These are phyloP conservation scores for Strigops habroptila DNA, from an alignment of 2,113 vertebrate genomes.

Conservation along the genomic window DNA sequence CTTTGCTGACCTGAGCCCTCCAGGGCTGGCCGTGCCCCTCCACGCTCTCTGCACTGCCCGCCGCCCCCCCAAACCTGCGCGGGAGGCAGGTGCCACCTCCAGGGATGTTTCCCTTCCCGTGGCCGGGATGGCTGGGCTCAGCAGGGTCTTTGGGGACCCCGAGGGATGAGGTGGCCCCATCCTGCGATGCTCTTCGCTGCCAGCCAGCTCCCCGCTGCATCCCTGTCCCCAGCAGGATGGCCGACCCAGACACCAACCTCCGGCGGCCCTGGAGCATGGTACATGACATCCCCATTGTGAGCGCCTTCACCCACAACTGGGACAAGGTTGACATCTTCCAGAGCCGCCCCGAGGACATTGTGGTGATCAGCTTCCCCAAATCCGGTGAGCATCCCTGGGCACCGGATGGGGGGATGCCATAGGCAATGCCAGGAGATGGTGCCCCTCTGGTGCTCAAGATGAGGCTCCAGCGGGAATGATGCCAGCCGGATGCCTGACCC, in stretches of 20 bases:
- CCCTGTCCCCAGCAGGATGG: background rate
- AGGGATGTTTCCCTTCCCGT: background rate
- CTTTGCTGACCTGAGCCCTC: background rate
- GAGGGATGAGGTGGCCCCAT: rapidly evolving
- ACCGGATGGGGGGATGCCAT: rapidly evolving
- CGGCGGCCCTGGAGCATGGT: slow-evolving; percentile 29
- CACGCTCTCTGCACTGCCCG: rapidly evolving
- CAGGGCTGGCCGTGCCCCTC: background rate
- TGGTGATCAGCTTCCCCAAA: slow-evolving; percentile 70
- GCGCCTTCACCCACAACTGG: slow-evolving; percentile 45
- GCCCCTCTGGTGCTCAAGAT: background rate
- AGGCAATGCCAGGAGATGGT: rapidly evolving
- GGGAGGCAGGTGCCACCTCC: background rate
- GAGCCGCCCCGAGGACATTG: slow-evolving; percentile 57
- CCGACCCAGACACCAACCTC: background rate
- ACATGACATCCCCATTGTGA: slow-evolving; percentile 35
- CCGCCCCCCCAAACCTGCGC: background rate
- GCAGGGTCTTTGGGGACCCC: background rate
- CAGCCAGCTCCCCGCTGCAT: rapidly evolving
- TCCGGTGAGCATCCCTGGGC: slow-evolving; percentile 53
- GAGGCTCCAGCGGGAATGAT: background rate
- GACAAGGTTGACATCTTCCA: slow-evolving; percentile 42
- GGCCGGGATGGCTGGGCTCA: background rate
- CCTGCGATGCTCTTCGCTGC: rapidly evolving
- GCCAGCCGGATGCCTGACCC: rapidly evolving